Percentiles rank a stretch among this genome's conserved stretches.
phyloP scores from a whole-genome alignment of 2,888 invertebrate genomes.

The Aphidoletes aphidimyza region DNA sequence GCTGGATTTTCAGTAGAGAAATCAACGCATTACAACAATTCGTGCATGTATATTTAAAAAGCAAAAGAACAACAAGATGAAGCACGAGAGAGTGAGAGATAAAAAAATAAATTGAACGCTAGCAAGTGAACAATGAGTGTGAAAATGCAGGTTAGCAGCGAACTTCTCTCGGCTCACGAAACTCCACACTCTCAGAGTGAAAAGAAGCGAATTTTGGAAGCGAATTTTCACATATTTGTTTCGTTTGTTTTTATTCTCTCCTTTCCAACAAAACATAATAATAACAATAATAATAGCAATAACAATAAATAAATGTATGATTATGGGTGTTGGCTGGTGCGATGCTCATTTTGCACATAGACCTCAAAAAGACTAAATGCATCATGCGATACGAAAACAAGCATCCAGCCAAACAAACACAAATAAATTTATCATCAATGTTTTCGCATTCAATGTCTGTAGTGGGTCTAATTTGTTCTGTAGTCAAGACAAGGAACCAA shows the following conservation, averaged over 20 bases:
- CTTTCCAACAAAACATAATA: constrained; percentile 1
- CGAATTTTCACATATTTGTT: neutral
- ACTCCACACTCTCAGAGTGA: neutral
- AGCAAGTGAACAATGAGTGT: constrained; percentile 16
- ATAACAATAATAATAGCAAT: constrained; percentile 18
- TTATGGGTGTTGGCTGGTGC: constrained; percentile 13
- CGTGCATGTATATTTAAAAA: constrained; percentile 12
- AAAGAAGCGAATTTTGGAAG: neutral
- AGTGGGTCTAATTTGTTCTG: neutral
- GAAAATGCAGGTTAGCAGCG: neutral
- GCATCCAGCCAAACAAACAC: neutral
- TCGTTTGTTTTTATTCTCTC: neutral
- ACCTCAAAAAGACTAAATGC: neutral
- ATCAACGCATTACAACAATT: constrained; percentile 47
- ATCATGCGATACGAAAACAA: neutral
- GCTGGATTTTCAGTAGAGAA: constrained; percentile 23
- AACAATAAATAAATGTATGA: constrained; percentile 50
- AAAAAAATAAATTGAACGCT: too few relatives aligned
- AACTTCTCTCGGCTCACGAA: neutral
- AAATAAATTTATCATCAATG: constrained; percentile 51
- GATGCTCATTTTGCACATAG: neutral
- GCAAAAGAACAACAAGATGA: neutral
- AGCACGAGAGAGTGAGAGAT: neutral
- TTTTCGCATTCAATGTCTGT: constrained; percentile 1
- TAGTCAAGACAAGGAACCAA: neutral